Evolutionary conservation across 2,797 vertebrate genomes (phyloP), one percentile per base, ranked within the genome.

Genomic region (Diplodus sargus): DNA sequence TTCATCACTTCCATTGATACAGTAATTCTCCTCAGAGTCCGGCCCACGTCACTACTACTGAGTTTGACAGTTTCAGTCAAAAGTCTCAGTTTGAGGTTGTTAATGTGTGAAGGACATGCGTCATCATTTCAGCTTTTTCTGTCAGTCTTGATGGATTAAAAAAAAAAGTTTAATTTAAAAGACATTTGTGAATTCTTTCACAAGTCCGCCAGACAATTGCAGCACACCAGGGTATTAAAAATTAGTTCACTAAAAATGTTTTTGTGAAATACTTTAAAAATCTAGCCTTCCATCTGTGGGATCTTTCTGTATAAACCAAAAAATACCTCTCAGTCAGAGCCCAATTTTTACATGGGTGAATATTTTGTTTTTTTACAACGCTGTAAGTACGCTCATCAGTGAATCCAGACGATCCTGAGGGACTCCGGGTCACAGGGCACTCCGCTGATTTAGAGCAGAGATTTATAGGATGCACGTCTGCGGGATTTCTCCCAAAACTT

Each of bases 361-460:
- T 4, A 25, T 25, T 30, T 59, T 4, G 15, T n/a, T n/a, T 66
- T 66, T 56, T 70, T 34, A 28, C 5, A 56, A 60, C 42, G 5
- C 45, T 28, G 2, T 58, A 39, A 68, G 51, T 25, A 4, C 42
- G 4, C 42, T 76, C 74, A 70, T 81, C 42, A 47, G 51, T 68
- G 67, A 59, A 45, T 22, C 0, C 2, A 74, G 43, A 67, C 57
- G 45, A 30, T 74, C 78, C 51, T 25, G 23, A 52, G 58, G 62
- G 68, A 64, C 20, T 78, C 9, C 20, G 59, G 39, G 71, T 79
- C 77, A 76, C 5, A 64, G 51, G 25, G 18, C 3, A 1, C 25
- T 43, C 61, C 68, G 51, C 54, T 76, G 45, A 47, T 75, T 2
- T 15, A 43, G 47, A 7, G 10, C 28, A 45, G 51, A 64, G 45